These are phyloP conservation scores for Misgurnus mizolepis DNA, from an alignment of 2,113 vertebrate species.

Conservation along the genomic window DNA sequence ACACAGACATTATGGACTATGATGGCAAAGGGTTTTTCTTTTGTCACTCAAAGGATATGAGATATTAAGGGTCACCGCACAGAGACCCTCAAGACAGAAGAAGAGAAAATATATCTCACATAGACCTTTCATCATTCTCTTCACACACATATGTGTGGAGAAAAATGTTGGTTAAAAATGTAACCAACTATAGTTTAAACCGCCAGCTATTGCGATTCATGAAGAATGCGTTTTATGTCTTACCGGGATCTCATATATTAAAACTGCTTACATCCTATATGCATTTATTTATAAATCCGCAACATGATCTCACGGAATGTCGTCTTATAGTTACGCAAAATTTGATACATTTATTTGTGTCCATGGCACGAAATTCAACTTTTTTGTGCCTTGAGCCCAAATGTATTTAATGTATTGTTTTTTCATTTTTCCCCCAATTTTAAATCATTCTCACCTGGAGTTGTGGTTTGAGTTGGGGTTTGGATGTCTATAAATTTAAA, in stretches of 20 bases:
- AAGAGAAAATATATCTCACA: constrained; percentile 3
- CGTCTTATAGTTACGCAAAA: too few relatives aligned
- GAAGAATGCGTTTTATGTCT: constrained; percentile 3
- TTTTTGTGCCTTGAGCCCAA: too few relatives aligned
- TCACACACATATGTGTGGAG: neutral
- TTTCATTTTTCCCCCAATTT: too few relatives aligned
- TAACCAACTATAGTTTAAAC: constrained; percentile 22
- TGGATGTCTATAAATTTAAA: too few relatives aligned
- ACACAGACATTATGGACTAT: constrained; percentile 9
- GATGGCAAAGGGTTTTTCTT: constrained; percentile 7
- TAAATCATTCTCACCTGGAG: too few relatives aligned
- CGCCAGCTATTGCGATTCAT: neutral
- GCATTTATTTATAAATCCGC: neutral
- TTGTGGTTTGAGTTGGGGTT: too few relatives aligned
- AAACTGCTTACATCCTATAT: neutral
- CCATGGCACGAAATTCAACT: too few relatives aligned
- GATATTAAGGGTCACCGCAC: constrained; percentile 22
- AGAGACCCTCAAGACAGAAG: constrained; percentile 14
- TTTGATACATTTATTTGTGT: too few relatives aligned
- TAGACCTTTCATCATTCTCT: constrained; percentile 16
- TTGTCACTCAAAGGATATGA: constrained; percentile 17
- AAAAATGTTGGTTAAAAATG: constrained; percentile 17
- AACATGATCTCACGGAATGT: too few relatives aligned
- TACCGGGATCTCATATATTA: neutral
- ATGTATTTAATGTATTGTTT: too few relatives aligned